Base-by-base conservation (phyloP, 35 echinoderm and acorn worm species). In the Apostichopus japonicus region DNA sequence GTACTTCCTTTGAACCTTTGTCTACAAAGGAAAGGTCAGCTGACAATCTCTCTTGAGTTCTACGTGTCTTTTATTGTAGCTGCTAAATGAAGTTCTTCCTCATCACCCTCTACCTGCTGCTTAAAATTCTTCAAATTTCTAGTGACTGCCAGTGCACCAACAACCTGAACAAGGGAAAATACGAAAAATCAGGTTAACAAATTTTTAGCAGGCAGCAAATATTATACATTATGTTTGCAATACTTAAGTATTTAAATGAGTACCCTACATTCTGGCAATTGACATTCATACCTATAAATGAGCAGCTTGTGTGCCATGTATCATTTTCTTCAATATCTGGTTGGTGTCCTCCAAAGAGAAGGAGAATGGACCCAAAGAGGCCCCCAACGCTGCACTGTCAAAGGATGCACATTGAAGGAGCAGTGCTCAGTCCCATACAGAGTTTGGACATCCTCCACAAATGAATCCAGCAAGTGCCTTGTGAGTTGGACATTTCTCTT, bases 291-390 rank as follows among this genome's bases (percentile, higher is more conserved):
- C 83, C 83, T 87, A 55, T 13, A 87, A 24, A 59, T 87, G 83
- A 65, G 21, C 83, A 87, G 83, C 83, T 62, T 87, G 83, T 13
- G 83, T 87, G 17, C 83, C 52, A 55, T 62, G 83, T 87, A 59
- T 87, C 53, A 87, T n/a, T 33, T 91, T 91, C 54, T 91, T 75
- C 72, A 91, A 91, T 56, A 56, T 53, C 8, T 79, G 56, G 55
- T 92, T 92, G 76, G 83, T 79, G 51, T 84, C 79, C 71, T 94
- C 93, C 78, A 91, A 94, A 15, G 88, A 54, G 71, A 94, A 94
- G 19, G 88, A 11, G 93, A 94, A 76, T 78, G 55, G 72, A 6
- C 55, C 93, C 93, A 94, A 6, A 94, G 65, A 84, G 93, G 93
- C 61, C 93, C 93, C 93, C 88, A 94, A 19, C 73, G 67, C 92